Evolutionary conservation across 2,113 vertebrate species (phyloP).

Genomic region (Perca fluviatilis): DNA sequence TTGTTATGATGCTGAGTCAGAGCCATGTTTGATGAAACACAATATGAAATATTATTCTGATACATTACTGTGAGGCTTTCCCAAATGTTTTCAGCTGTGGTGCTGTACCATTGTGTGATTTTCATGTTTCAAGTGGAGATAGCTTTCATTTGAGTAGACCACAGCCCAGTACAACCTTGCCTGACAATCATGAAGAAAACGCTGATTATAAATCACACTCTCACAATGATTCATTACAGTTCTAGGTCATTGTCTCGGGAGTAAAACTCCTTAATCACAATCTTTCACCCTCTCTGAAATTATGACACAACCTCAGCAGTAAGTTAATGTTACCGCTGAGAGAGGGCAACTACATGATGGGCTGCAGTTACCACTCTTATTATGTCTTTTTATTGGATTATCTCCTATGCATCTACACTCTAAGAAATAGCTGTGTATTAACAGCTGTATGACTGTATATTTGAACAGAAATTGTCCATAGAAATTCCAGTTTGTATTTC

Average conservation of each 20-base stretch:
- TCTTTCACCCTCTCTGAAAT: constrained; percentile 57
- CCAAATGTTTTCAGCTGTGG: constrained; percentile 8
- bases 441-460: no score
- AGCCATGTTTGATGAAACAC: background rate
- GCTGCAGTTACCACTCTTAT: background rate
- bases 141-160: constrained; percentile 18
- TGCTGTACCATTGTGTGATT: background rate
- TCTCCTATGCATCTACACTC: no score
- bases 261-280: constrained; percentile 67
- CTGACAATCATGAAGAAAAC: constrained; percentile 51
- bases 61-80: background rate
- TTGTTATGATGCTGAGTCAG: background rate
- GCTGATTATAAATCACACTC: constrained; percentile 60
- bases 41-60: background rate
- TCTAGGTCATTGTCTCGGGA: constrained; percentile 63
- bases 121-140: constrained; percentile 28
- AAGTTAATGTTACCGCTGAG: constrained; percentile 52
- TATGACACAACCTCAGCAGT: constrained; percentile 64
- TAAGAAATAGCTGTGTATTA: no score
- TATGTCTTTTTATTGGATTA: no score
- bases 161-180: constrained; percentile 11
- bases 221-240: constrained; percentile 67
- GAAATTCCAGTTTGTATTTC: no score
- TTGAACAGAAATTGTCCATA: no score
- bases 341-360: constrained; percentile 34